phyloP scores from a whole-genome alignment of 2,797 vertebrate genomes.

The Triplophysa bombifrons region DNA sequence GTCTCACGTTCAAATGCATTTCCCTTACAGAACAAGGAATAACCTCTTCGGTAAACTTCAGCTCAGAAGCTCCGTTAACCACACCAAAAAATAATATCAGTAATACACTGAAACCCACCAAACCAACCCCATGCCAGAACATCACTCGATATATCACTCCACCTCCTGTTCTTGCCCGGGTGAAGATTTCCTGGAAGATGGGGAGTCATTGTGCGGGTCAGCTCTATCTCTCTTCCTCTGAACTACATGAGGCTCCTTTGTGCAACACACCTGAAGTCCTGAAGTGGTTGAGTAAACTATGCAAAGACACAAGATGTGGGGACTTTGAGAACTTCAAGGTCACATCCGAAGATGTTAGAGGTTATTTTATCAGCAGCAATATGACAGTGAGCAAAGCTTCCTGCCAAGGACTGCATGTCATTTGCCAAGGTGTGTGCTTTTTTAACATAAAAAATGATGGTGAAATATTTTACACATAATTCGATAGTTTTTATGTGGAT shows the following conservation, averaged over 20 bases:
- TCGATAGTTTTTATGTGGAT: background rate
- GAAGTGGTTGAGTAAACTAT: accelerated
- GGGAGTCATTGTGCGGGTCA: slow-evolving; percentile 52
- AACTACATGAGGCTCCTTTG: accelerated
- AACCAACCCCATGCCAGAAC: accelerated
- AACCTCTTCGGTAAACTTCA: accelerated
- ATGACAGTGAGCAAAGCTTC: accelerated
- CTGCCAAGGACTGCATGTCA: accelerated
- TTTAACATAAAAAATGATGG: background rate
- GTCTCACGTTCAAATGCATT: background rate
- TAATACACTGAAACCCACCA: accelerated
- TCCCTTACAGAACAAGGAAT: slow-evolving; percentile 1
- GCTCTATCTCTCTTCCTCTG: background rate
- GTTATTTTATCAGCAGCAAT: background rate
- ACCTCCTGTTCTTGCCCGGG: background rate
- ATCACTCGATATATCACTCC: accelerated
- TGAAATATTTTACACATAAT: background rate
- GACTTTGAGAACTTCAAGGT: accelerated
- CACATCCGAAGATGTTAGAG: accelerated
- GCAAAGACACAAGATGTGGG: slow-evolving; percentile 56
- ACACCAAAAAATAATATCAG: accelerated
- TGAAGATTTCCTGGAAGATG: background rate
- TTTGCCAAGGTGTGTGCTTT: slow-evolving; percentile 56
- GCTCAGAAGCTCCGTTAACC: accelerated
- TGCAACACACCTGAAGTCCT: background rate